Evolutionary conservation across 2,888 invertebrate genomes (phyloP).

Genomic region (Drosophila lutescens): DNA sequence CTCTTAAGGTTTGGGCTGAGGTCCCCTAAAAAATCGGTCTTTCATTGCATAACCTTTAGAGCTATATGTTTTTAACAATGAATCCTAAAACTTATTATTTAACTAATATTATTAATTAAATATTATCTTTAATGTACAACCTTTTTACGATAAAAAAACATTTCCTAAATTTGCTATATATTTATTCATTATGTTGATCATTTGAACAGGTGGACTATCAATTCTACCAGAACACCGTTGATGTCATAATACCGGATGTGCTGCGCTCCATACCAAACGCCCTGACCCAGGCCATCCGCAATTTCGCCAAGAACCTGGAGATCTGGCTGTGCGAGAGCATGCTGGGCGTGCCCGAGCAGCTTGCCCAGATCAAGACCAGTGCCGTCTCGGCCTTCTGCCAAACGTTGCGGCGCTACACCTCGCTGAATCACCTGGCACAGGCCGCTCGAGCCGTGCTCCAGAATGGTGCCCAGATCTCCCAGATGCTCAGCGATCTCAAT

Average conservation of each 20-base stretch:
- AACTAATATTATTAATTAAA: too few relatives aligned
- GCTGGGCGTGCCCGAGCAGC: slow-evolving; percentile 92
- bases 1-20: too few relatives aligned
- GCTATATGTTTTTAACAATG: too few relatives aligned
- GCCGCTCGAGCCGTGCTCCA: slow-evolving; percentile 96
- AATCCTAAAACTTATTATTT: too few relatives aligned
- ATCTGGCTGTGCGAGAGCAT: slow-evolving; percentile 94
- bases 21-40: too few relatives aligned
- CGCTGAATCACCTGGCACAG: slow-evolving; percentile 96
- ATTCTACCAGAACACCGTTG: slow-evolving; percentile 98
- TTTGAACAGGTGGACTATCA: slow-evolving; percentile 90
- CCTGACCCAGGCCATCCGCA: slow-evolving; percentile 95
- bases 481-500: slow-evolving; percentile 98
- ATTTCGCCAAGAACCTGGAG: slow-evolving; percentile 96
- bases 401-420: slow-evolving; percentile 97
- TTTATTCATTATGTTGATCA: background rate
- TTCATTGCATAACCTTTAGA: too few relatives aligned
- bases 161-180: background rate
- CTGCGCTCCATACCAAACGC: slow-evolving; percentile 97
- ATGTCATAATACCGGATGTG: slow-evolving; percentile 98
- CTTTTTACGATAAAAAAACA: too few relatives aligned
- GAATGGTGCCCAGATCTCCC: slow-evolving; percentile 96
- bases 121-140: too few relatives aligned
- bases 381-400: slow-evolving; percentile 97
- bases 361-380: slow-evolving; percentile 92